phyloP scores from a whole-genome alignment of 2,113 vertebrate species.

The Semicossyphus pulcher region DNA sequence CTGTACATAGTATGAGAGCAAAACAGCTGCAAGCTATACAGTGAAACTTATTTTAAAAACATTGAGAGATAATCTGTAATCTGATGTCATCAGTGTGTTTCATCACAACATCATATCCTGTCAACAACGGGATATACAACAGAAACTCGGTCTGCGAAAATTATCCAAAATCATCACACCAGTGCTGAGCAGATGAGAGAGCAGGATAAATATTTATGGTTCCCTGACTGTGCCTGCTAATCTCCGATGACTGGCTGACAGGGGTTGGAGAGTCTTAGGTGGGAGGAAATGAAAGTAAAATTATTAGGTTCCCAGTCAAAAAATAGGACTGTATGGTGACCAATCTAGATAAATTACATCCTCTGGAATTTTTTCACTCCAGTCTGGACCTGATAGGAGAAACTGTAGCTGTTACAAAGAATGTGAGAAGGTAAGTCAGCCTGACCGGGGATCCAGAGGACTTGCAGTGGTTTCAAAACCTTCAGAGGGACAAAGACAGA shows the following conservation, averaged over 20 bases:
- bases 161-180: slow-evolving; percentile 46
- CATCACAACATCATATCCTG: too few relatives aligned
- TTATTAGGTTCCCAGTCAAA: slow-evolving; percentile 37
- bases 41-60: too few relatives aligned
- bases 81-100: too few relatives aligned
- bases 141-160: slow-evolving; percentile 57
- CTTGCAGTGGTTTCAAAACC: slow-evolving; percentile 58
- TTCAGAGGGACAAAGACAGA: slow-evolving; percentile 64
- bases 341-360: slow-evolving; percentile 51
- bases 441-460: slow-evolving; percentile 63
- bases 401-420: slow-evolving; percentile 46
- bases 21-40: too few relatives aligned
- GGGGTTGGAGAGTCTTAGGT: slow-evolving; percentile 42
- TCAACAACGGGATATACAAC: slow-evolving; percentile 71
- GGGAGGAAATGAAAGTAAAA: slow-evolving; percentile 59
- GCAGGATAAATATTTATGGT: slow-evolving; percentile 71
- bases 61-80: too few relatives aligned
- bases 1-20: too few relatives aligned
- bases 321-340: slow-evolving; percentile 27
- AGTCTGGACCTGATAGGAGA: slow-evolving; percentile 29
- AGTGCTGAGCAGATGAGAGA: slow-evolving; percentile 61
- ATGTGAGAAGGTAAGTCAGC: slow-evolving; percentile 51
- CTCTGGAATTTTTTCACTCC: slow-evolving; percentile 40
- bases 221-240: slow-evolving; percentile 46
- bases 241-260: slow-evolving; percentile 26